Base-by-base conservation (phyloP, 2,797 vertebrate genomes). In the Sarcoramphus papa region DNA sequence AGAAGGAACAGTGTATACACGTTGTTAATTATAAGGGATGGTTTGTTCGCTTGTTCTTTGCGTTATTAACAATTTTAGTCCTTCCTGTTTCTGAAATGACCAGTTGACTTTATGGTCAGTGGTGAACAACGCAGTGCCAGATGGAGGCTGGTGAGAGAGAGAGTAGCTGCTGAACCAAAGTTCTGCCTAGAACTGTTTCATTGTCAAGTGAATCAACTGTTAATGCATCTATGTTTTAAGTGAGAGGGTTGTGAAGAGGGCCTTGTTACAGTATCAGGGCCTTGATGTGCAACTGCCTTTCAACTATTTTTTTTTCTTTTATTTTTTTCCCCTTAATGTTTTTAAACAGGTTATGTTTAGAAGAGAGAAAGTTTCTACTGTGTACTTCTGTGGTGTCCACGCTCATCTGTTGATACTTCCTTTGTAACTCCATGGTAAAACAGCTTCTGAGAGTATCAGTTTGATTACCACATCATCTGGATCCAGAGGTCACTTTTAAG, bases 261-360 rank as follows among this genome's bases (percentile, higher is more conserved):
- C 30, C 18, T 20, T 85, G 33, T 88, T 78, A 33, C 19, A 54
- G 3, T 64, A 13, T 81, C 33, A 25, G 18, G 6, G 6, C 10
- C 19, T 79, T 57, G n/a, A 30, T 77, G 4, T 72, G 21, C 17
- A 67, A 6, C 56, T 48, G 31, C 27, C 5, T 50, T 91, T 87
- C 21, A 78, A 3, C 18, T 73, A 4, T 2, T 64, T 2, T 21
- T 30, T 43, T 14, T 6, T 37, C 20, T 9, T 47, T 17, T 10
- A 25, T 6, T 10, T 5, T 10, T 12, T 24, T 5, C 3, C 12
- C 18, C 4, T 4, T 14, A 2, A 37, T 92, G 6, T 91, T 92
- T 93, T 88, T 56, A 15, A 91, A 82, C 65, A 95, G 92, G n/a
- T 68, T 50, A 27, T 75, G 23, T 54, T 35, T 82, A 37, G 69